Conservation (phyloP, 2,113 vertebrate species). For the Panthera leo region DNA sequence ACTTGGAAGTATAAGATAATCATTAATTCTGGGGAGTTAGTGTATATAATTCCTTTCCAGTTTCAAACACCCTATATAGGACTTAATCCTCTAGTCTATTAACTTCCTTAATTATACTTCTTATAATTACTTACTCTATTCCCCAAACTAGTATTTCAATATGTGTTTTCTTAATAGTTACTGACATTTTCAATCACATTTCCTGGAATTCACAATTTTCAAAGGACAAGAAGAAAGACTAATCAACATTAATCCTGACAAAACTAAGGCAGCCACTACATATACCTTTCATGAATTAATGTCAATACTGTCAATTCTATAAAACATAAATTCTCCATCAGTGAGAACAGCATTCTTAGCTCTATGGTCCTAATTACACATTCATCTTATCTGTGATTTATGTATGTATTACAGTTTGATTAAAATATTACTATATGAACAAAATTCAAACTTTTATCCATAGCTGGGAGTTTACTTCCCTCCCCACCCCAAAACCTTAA, state of each 20-base stretch:
- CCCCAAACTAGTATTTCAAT: neutral
- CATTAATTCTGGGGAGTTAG: neutral
- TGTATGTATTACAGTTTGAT: neutral
- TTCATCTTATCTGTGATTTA: neutral
- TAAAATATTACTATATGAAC: neutral
- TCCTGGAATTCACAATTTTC: neutral
- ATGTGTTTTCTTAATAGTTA: neutral
- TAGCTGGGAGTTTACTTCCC: neutral
- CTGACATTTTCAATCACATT: slow-evolving; percentile 1
- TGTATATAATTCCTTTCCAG: neutral
- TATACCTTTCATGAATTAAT: neutral
- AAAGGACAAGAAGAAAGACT: neutral
- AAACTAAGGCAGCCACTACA: neutral
- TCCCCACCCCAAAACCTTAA: neutral
- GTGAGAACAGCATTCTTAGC: neutral
- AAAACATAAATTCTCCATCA: neutral
- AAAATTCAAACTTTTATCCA: neutral
- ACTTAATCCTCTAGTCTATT: neutral
- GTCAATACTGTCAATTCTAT: neutral
- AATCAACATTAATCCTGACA: neutral
- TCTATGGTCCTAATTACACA: neutral
- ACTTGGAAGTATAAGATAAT: neutral
- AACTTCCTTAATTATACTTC: neutral
- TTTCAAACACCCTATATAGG: neutral
- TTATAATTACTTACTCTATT: neutral